These are phyloP conservation scores for Furcifer pardalis DNA, from an alignment of 2,797 vertebrate genomes.

Conservation along the genomic window DNA sequence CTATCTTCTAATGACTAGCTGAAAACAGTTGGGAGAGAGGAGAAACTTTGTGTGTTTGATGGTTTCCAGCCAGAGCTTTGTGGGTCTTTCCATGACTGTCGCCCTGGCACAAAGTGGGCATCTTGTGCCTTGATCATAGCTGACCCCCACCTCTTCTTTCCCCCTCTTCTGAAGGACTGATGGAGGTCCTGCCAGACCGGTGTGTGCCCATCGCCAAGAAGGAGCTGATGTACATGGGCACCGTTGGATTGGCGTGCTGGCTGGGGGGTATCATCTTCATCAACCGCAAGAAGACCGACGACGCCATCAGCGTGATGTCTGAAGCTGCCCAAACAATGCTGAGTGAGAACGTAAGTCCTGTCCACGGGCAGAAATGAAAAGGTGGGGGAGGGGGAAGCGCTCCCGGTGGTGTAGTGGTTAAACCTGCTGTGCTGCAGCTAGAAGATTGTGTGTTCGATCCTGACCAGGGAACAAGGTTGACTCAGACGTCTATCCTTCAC, in stretches of 20 bases:
- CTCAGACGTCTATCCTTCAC: no score
- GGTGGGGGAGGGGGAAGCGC: accelerated
- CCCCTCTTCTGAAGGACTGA: conserved; percentile 71
- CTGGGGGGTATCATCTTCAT: conserved; percentile 83
- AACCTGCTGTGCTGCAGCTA: no score
- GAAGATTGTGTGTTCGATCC: no score
- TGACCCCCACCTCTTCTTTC: background rate
- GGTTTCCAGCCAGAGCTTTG: no score
- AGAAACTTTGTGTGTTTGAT: no score
- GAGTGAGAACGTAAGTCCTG: conserved; percentile 74
- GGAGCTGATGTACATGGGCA: conserved; percentile 81
- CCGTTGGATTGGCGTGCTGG: conserved; percentile 81
- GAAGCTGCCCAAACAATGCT: conserved; percentile 74
- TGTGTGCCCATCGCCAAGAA: conserved; percentile 83
- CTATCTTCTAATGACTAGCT: no score
- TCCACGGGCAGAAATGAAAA: background rate
- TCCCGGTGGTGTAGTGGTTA: no score
- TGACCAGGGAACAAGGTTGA: no score
- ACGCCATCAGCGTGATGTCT: conserved; percentile 79
- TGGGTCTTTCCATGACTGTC: background rate
- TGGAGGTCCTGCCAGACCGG: conserved; percentile 79
- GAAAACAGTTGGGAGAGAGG: no score
- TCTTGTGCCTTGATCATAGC: background rate
- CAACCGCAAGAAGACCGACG: conserved; percentile 74
- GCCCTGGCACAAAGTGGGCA: background rate